Conservation (phyloP, 2,888 invertebrate genomes). For the Mellilla xanthometata region DNA sequence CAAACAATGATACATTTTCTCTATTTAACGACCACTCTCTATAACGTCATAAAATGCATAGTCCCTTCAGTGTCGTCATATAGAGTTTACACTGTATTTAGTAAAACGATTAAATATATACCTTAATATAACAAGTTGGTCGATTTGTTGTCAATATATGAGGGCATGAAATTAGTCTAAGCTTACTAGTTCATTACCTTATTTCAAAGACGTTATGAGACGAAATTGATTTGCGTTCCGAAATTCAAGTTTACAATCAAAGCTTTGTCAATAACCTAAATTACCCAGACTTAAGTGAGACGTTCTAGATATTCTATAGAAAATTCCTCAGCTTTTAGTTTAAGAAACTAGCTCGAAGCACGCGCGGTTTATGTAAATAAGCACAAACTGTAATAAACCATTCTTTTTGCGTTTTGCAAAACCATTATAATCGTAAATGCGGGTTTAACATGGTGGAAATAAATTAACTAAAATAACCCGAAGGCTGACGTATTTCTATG, state of each 20-base stretch:
- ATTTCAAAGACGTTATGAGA: too few species aligned
- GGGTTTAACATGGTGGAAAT: slow-evolving; percentile 1
- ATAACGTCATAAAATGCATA: too few species aligned
- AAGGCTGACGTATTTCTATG: slow-evolving; percentile 1
- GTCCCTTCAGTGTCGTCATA: too few species aligned
- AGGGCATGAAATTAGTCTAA: too few species aligned
- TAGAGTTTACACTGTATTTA: too few species aligned
- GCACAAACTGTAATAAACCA: too few species aligned
- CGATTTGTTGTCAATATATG: too few species aligned
- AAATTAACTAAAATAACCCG: slow-evolving; percentile 5
- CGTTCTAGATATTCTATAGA: neutral
- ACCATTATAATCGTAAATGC: slow-evolving; percentile 11
- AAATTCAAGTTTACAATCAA: slow-evolving; percentile 2
- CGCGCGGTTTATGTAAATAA: slow-evolving; percentile 15
- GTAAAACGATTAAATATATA: too few species aligned
- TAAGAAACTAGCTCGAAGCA: slow-evolving; percentile 2
- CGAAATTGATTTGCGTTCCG: neutral
- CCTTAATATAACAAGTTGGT: too few species aligned
- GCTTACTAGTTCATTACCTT: too few species aligned
- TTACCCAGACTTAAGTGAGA: slow-evolving; percentile 3
- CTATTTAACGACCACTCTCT: too few species aligned
- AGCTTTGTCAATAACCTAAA: neutral
- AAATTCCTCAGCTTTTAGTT: slow-evolving; percentile 3
- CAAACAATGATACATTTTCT: too few species aligned
- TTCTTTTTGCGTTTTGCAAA: slow-evolving; percentile 13